Base-by-base conservation (phyloP, 2,888 invertebrate genomes). In the Pollenia angustigena region DNA sequence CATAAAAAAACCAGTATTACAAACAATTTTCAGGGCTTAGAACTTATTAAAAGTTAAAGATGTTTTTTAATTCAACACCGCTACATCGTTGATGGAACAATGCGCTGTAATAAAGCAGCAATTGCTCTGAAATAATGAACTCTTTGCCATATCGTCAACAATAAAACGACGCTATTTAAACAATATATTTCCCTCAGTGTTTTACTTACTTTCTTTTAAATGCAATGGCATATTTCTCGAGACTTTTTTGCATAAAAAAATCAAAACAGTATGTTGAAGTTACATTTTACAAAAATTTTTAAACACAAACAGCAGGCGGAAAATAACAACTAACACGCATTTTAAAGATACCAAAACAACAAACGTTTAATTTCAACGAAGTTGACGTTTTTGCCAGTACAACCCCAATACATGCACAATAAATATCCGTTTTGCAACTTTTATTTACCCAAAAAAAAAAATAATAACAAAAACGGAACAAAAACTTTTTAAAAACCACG, bases 341-440 rank as follows among this genome's bases (percentile, higher is more conserved):
- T 76, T 78, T 74, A 52, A 16, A 69, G 78, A 78, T 69, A 79
- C 4, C 32, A 60, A 76, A 80, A 80, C 50, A 56, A 85, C 50
- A 56, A 85, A 86, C 71, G 68, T 76, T 69, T 80, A 62, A 78
- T 78, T 78, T 80, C 79, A 81, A 88, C 52, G 58, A 42, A 85
- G 60, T 81, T 85, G 79, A 86, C 86, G 85, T 79, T 81, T 81
- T 79, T 66, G 52, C 81, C 78, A 81, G 52, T 71, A 74, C 40
- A 14, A 32, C 42, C 69, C 18, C 18, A 40, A 56, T 18, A 44
- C 56, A 81, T 12, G 32, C 52, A 40, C 40, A 54, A 16, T 3
- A 54, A 40, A 32, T 32, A 50, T 16, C 32, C 12, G 23, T 32
- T 16, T 64, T 60, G 46, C 32, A 64, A 8, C 50, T 52, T 18